Conservation (phyloP, 2,797 vertebrate species). For the Diceros bicornis region DNA sequence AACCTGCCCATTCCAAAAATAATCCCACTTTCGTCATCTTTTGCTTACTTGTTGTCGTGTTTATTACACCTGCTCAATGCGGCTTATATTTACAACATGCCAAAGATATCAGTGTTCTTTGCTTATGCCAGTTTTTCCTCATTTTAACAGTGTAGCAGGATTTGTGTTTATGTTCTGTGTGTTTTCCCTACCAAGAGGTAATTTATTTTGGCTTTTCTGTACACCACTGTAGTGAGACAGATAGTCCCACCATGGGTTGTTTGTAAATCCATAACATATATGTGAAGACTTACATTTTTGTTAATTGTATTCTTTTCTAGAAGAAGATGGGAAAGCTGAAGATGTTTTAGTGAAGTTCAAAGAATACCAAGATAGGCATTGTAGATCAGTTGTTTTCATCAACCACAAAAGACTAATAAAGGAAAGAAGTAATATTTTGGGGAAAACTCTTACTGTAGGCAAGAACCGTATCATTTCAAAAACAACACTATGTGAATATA, state of each 20-base stretch:
- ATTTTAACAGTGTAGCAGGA: conserved; percentile 12
- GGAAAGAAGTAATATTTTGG: conserved; percentile 73
- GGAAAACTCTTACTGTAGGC: conserved; percentile 50
- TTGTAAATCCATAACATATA: conserved; percentile 10
- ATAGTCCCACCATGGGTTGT: not conserved
- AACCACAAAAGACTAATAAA: conserved; percentile 79
- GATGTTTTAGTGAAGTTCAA: conserved; percentile 79
- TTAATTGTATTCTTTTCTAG: conserved; percentile 77
- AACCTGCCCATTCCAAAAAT: not conserved
- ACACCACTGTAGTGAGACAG: conserved; percentile 38
- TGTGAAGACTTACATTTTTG: conserved; percentile 50
- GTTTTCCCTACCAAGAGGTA: not conserved
- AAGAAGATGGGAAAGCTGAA: conserved; percentile 74
- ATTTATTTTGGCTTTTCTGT: conserved; percentile 44
- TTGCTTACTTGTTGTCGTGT: not conserved
- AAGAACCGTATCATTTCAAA: conserved; percentile 75
- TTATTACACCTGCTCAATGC: not conserved
- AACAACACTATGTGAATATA: conserved; percentile 73
- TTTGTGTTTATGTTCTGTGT: conserved; percentile 54
- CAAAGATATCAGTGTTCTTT: conserved; percentile 46
- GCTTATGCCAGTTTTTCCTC: conserved; percentile 7
- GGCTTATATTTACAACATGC: conserved; percentile 13
- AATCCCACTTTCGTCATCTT: not conserved
- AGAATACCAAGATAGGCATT: conserved; percentile 74
- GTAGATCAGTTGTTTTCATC: conserved; percentile 70